phyloP scores from a whole-genome alignment of 2,113 vertebrate genomes.

The Aphelocoma coerulescens region DNA sequence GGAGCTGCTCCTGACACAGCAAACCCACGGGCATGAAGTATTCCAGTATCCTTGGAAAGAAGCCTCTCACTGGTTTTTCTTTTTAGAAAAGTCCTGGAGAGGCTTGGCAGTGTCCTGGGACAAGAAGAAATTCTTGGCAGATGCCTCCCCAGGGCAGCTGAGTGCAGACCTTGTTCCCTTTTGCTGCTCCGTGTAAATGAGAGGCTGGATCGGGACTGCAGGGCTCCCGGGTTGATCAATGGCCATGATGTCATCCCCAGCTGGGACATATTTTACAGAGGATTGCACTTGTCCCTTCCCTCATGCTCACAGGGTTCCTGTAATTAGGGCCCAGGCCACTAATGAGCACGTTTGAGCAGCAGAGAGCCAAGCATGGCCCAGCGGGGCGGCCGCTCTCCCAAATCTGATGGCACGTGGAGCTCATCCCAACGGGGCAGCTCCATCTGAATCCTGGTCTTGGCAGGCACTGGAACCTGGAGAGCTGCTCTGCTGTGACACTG shows the following conservation, averaged over 20 bases:
- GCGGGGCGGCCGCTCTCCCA: fast-evolving
- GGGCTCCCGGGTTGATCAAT: neutral
- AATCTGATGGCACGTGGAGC: fast-evolving
- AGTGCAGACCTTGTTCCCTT: neutral
- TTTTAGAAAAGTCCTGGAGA: neutral
- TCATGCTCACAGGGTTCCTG: neutral
- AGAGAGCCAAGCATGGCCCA: neutral
- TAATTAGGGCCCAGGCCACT: neutral
- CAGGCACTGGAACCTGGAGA: neutral
- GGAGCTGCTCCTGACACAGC: neutral
- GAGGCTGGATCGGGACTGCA: neutral
- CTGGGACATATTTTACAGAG: neutral
- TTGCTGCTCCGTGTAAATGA: neutral
- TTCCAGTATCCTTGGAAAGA: neutral
- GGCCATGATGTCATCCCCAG: neutral
- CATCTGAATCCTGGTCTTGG: neutral
- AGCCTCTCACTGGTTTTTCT: fast-evolving
- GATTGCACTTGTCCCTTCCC: neutral
- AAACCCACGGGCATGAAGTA: neutral
- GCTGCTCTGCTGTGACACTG: neutral
- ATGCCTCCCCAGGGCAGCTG: neutral
- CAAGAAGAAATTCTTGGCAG: neutral
- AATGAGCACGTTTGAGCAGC: neutral
- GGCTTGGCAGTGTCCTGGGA: neutral
- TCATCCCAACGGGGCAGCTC: neutral